phyloP scores from a whole-genome alignment of 2,113 vertebrate species.

The Chiloscyllium plagiosum region DNA sequence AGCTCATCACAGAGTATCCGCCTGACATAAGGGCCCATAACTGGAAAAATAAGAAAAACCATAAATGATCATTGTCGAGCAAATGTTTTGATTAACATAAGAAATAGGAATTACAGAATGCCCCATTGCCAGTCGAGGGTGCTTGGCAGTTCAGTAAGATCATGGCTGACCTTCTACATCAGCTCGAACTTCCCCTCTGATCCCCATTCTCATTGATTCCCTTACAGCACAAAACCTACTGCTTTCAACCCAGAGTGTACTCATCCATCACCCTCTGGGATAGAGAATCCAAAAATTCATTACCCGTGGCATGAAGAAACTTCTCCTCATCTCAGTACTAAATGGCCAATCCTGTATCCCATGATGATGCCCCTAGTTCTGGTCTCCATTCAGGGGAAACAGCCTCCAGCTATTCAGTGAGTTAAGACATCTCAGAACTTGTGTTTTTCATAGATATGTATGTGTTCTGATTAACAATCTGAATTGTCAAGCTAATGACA shows the following conservation, averaged over 20 bases:
- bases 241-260: neutral
- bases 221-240: neutral
- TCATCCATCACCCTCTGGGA: neutral
- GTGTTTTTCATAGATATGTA: neutral
- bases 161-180: neutral
- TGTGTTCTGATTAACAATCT: neutral
- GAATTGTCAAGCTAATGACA: neutral
- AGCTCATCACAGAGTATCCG: slow-evolving; percentile 91
- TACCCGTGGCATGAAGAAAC: neutral
- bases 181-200: neutral
- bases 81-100: neutral
- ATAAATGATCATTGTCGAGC: neutral
- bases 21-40: slow-evolving; percentile 95
- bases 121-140: neutral
- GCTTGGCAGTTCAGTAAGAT: neutral
- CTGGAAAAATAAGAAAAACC: slow-evolving; percentile 51
- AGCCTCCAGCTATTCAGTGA: neutral
- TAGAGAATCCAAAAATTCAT: neutral
- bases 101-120: neutral
- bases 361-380: neutral
- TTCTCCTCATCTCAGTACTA: neutral
- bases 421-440: neutral
- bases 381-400: neutral
- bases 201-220: neutral
- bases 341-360: neutral